Percentiles rank a stretch among this genome's conserved stretches.
Evolutionary conservation across 2,113 vertebrate genomes (phyloP).

Genomic region (Ornithorhynchus anatinus): DNA sequence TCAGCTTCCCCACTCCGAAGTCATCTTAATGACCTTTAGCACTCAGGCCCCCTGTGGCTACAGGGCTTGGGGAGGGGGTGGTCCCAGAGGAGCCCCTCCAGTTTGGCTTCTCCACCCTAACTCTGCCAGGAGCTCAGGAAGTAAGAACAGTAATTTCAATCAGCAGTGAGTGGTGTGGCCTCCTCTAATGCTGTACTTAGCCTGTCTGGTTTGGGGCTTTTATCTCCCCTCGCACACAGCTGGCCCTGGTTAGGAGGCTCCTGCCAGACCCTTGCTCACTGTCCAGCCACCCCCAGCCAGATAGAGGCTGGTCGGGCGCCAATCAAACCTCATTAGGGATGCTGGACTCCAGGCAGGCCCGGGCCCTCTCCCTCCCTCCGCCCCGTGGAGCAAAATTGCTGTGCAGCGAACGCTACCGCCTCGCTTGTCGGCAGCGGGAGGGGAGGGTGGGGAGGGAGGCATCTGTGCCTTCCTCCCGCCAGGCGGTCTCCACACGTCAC

Average conservation of each 20-base stretch:
- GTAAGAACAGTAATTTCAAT: slow-evolving; percentile 64
- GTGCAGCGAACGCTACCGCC: not conserved
- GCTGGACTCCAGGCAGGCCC: slow-evolving; percentile 5
- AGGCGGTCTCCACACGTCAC: no score
- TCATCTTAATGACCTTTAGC: no score
- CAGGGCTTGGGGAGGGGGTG: no score
- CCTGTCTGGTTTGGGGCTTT: slow-evolving; percentile 80
- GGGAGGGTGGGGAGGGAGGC: not conserved
- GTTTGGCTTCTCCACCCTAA: slow-evolving; percentile 56
- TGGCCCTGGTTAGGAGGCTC: slow-evolving; percentile 79
- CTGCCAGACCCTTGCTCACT: slow-evolving; percentile 65
- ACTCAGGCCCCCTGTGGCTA: no score
- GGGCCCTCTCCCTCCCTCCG: not conserved
- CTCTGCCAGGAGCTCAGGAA: slow-evolving; percentile 64
- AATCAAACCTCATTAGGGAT: slow-evolving; percentile 9
- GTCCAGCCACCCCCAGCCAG: slow-evolving; percentile 30
- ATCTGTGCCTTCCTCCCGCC: not conserved
- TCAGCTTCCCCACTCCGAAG: no score
- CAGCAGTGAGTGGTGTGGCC: slow-evolving; percentile 73
- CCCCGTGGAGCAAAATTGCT: not conserved
- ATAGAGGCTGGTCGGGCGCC: slow-evolving; percentile 37
- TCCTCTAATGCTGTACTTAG: slow-evolving; percentile 75
- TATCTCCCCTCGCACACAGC: slow-evolving; percentile 75
- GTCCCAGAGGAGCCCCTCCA: slow-evolving; percentile 61
- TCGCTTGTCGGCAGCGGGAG: not conserved